Base-by-base conservation (phyloP, 1,140 invertebrate species). In the Melanaphis sacchari region DNA sequence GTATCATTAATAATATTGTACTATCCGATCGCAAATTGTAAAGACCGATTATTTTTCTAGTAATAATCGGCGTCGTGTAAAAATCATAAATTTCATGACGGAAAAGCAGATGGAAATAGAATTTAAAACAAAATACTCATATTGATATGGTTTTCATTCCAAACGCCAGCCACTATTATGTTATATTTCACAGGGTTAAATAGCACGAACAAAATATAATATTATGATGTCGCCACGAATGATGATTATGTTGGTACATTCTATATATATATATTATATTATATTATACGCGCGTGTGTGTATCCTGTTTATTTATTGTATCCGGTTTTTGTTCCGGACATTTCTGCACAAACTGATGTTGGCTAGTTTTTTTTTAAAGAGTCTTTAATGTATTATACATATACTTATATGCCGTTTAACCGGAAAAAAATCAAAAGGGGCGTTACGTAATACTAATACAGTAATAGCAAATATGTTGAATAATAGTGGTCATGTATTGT, bases 281-380 rank as follows among this genome's bases (percentile, higher is more conserved):
- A 59, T 59, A 31, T 31, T 59, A 31, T 31, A 11, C 9, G 5
- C 15, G 59, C 18, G n/a, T 2, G 31, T 66, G 31, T 18, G 31
- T n/a, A 9, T 54, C 26, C 24, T 54, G 11, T 66, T 31, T 66
- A 76, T 76, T 76, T 76, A 76, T 76, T 26, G n/a, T 84, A 40
- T 40, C 82, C 82, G 38, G 82, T 84, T 84, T 84, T 84, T 41
- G 82, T 84, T 84, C 40, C 38, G 82, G 82, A 41, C 82, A 40
- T 84, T 84, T 84, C 82, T 84, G 40, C 40, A 11, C 81, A 40
- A 38, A 84, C 38, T 41, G 38, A 84, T 84, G 38, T 40, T 11
- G 38, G 22, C 38, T 40, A 22, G 38, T 24, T 40, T 40, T 84
- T 84, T 76, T 76, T 76, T 76, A 76, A 76, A n/a, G 15, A 76